phyloP scores from a whole-genome alignment of 2,797 vertebrate species.

The Ptychobarbus kaznakovi region DNA sequence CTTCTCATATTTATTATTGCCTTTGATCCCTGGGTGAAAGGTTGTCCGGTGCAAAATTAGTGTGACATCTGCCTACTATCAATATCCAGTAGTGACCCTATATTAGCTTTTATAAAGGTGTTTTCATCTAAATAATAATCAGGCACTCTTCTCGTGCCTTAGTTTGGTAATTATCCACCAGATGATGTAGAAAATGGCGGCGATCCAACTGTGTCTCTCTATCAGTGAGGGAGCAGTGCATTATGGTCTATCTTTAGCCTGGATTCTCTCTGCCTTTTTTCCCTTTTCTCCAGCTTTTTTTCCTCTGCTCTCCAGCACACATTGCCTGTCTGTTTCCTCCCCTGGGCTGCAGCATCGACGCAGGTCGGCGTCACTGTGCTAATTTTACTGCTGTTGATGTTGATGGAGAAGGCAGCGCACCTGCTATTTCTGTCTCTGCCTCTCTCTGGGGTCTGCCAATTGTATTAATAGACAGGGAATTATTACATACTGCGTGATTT shows the following conservation, averaged over 20 bases:
- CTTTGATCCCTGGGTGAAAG: background rate
- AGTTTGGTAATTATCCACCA: background rate
- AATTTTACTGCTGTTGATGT: conserved; percentile 96
- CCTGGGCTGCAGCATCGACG: conserved; percentile 90
- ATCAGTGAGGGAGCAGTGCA: conserved; percentile 61
- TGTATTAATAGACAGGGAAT: conserved; percentile 86
- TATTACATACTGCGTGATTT: conserved; percentile 76
- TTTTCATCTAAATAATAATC: conserved; percentile 3
- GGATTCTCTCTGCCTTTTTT: conserved; percentile 55
- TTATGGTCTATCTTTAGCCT: conserved; percentile 65
- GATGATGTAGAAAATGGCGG: conserved; percentile 34
- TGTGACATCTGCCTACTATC: background rate
- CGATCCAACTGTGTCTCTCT: conserved; percentile 37
- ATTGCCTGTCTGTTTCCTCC: conserved; percentile 76
- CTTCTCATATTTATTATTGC: background rate
- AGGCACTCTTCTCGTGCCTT: background rate
- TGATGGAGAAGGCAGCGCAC: conserved; percentile 92
- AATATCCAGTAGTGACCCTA: background rate
- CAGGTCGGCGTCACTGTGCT: conserved; percentile 93
- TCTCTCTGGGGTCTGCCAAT: conserved; percentile 67
- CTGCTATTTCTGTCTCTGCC: conserved; percentile 89
- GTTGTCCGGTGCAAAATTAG: background rate
- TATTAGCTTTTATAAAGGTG: background rate
- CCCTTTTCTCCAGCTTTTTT: conserved; percentile 56
- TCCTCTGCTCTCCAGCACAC: conserved; percentile 54